Conservation (phyloP, 2,797 vertebrate species). For the Anabas testudineus region DNA sequence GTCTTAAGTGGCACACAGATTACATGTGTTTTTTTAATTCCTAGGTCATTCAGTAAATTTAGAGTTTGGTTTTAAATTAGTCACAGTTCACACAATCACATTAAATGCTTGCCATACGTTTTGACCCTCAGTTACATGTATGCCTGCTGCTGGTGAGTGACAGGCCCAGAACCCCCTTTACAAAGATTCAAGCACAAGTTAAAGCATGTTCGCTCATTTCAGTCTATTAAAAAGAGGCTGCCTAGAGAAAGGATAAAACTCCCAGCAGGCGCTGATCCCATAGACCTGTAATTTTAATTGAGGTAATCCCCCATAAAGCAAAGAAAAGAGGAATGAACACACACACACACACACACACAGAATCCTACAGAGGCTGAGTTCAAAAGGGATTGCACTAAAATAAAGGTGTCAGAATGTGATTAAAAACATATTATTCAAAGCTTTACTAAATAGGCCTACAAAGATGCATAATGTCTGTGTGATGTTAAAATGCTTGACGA, state of each 20-base stretch:
- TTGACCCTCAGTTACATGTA: conserved; percentile 43
- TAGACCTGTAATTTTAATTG: conserved; percentile 82
- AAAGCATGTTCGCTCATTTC: conserved; percentile 69
- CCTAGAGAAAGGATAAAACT: conserved; percentile 75
- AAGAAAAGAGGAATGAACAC: conserved; percentile 51
- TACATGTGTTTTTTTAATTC: conserved; percentile 13
- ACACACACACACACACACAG: conserved; percentile 28
- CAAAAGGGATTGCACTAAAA: conserved; percentile 46
- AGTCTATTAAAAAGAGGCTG: conserved; percentile 70
- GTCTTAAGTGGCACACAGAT: conserved; percentile 20
- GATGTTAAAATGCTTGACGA: conserved; percentile 51
- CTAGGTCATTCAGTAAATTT: conserved; percentile 32
- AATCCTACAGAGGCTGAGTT: conserved; percentile 47
- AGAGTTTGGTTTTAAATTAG: conserved; percentile 25
- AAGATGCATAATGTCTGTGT: conserved; percentile 32
- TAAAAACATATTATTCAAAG: conserved; percentile 45
- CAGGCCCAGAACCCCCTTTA: conserved; percentile 61
- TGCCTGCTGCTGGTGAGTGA: conserved; percentile 74
- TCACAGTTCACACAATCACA: conserved; percentile 4
- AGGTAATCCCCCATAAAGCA: conserved; percentile 78
- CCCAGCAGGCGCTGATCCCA: conserved; percentile 74
- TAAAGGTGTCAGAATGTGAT: conserved; percentile 20
- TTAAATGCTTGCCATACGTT: conserved; percentile 51
- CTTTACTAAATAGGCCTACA: conserved; percentile 28
- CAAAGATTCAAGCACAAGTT: conserved; percentile 70